Evolutionary conservation across 2,113 vertebrate genomes (phyloP).

Genomic region (Orycteropus afer): DNA sequence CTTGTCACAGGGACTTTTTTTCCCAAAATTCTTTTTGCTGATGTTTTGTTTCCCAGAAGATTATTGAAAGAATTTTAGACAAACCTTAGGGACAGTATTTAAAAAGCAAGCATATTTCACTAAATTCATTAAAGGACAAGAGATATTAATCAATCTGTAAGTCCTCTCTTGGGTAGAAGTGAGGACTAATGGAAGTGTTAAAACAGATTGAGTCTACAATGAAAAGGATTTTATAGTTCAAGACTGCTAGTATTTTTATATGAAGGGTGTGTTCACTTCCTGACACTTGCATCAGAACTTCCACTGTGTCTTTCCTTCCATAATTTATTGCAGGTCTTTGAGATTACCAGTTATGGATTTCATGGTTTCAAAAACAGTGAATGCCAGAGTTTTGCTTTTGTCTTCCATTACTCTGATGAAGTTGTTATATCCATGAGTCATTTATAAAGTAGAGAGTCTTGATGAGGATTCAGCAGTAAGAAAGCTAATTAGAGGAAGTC

Average conservation of each 20-base stretch:
- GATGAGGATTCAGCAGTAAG: not conserved
- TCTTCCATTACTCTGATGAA: constrained; percentile 22
- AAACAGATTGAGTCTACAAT: not conserved
- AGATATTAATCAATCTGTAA: constrained; percentile 67
- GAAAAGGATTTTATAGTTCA: not conserved
- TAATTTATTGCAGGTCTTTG: not conserved
- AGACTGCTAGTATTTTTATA: not conserved
- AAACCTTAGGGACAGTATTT: not conserved
- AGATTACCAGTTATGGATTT: not conserved
- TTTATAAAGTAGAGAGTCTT: not conserved
- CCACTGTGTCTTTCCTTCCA: not conserved
- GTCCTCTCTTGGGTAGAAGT: not conserved
- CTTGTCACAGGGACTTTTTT: not conserved
- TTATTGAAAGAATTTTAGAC: not conserved
- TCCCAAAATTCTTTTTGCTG: not conserved
- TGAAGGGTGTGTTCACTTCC: not conserved
- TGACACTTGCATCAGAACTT: not conserved
- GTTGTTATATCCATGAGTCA: not conserved
- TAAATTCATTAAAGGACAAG: constrained; percentile 8
- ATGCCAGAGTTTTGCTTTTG: not conserved
- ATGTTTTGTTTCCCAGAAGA: not conserved
- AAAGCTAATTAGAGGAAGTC: not conserved
- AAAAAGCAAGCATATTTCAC: constrained; percentile 54
- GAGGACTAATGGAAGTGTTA: not conserved
- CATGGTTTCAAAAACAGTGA: not conserved